Evolutionary conservation across 2,113 vertebrate genomes (phyloP).

Genomic region (Ochotona princeps): DNA sequence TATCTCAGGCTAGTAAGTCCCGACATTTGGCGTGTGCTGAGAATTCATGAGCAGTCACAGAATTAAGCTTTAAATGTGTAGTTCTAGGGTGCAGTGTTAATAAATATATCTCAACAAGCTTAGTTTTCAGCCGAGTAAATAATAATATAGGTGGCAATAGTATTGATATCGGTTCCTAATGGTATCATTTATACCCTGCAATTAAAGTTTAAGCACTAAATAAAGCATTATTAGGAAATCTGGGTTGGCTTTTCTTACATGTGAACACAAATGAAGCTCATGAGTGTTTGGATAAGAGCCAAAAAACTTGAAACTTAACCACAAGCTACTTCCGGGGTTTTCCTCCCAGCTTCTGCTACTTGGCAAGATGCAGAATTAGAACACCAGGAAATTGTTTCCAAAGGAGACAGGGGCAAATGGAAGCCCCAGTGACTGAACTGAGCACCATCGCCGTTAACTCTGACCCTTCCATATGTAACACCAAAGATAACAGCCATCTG

Average conservation of each 20-base stretch:
- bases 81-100: constrained; percentile 84
- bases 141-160: constrained; percentile 88
- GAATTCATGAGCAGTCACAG: constrained; percentile 83
- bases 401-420: constrained; percentile 64
- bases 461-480: constrained; percentile 22
- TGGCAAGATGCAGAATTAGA: constrained; percentile 75
- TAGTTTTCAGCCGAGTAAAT: constrained; percentile 86
- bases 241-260: constrained; percentile 81
- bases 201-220: constrained; percentile 86
- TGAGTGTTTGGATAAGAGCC: constrained; percentile 84
- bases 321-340: constrained; percentile 81
- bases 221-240: constrained; percentile 84
- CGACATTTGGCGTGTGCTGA: constrained; percentile 63
- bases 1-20: constrained; percentile 75
- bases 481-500: constrained; percentile 49
- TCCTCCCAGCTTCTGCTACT: constrained; percentile 66
- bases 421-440: constrained; percentile 51
- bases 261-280: constrained; percentile 84
- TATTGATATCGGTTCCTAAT: constrained; percentile 85
- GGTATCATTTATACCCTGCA: constrained; percentile 85
- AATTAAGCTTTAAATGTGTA: constrained; percentile 85
- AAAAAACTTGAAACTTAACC: constrained; percentile 84
- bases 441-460: constrained; percentile 12
- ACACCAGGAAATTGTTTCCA: constrained; percentile 75
- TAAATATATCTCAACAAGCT: constrained; percentile 88